Evolutionary conservation across 1,140 invertebrate genomes (phyloP).

Genomic region (Steinernema khuongi): DNA sequence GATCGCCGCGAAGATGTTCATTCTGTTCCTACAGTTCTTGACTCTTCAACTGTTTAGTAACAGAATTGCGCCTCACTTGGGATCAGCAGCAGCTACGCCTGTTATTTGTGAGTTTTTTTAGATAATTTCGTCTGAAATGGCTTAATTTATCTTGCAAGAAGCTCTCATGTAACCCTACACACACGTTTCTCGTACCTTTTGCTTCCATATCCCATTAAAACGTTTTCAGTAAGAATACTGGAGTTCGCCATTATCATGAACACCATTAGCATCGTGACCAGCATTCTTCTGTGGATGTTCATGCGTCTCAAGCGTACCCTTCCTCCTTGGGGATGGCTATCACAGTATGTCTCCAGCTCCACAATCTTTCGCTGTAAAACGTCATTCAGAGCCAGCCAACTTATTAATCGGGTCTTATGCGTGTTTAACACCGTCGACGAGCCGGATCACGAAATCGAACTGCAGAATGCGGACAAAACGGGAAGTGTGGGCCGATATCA

Average conservation of each 20-base stretch:
- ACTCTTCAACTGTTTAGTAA: constrained; percentile 54
- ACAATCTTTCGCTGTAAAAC: neutral
- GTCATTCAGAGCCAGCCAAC: constrained; percentile 11
- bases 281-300: constrained; percentile 38
- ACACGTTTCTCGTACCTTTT: neutral
- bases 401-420: constrained; percentile 29
- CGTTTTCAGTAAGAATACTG: constrained; percentile 49
- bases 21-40: constrained; percentile 49
- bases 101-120: constrained; percentile 42
- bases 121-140: too few species aligned
- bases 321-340: constrained; percentile 51
- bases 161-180: neutral
- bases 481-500: constrained; percentile 16
- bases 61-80: constrained; percentile 53
- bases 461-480: constrained; percentile 14
- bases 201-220: constrained; percentile 16
- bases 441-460: constrained; percentile 18
- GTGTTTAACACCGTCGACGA: constrained; percentile 21
- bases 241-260: constrained; percentile 53
- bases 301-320: constrained; percentile 44
- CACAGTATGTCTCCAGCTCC: constrained; percentile 34
- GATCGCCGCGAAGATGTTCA: constrained; percentile 49
- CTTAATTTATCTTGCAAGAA: neutral
- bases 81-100: constrained; percentile 50
- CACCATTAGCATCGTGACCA: constrained; percentile 44